These are phyloP conservation scores for Chironomus tepperi DNA, from an alignment of 1,140 invertebrate species.

Conservation along the genomic window DNA sequence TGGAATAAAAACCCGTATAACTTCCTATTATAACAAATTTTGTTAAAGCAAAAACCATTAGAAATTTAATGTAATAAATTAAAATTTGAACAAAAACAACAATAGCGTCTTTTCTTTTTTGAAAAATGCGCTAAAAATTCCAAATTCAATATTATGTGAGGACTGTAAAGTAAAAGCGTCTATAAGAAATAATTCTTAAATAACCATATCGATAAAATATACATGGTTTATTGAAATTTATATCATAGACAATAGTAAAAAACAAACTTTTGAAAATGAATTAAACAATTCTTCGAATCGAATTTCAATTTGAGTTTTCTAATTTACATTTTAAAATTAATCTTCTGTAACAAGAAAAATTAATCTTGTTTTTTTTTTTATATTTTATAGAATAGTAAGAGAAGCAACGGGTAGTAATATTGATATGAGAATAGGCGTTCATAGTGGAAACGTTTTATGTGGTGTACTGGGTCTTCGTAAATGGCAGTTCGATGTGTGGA, in stretches of 20 bases:
- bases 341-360: background rate
- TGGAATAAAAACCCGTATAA: too few relatives aligned
- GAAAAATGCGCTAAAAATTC: too few relatives aligned
- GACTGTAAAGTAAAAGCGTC: too few relatives aligned
- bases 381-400: slow-evolving; percentile 62
- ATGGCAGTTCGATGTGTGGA: slow-evolving; percentile 99
- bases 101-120: too few relatives aligned
- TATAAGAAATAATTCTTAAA: too few relatives aligned
- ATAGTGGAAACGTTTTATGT: slow-evolving; percentile 88
- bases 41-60: background rate
- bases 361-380: slow-evolving; percentile 22
- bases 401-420: slow-evolving; percentile 83
- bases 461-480: slow-evolving; percentile 92
- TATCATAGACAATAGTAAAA: background rate
- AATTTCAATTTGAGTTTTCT: too few relatives aligned
- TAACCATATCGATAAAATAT: too few relatives aligned
- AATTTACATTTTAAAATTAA: background rate
- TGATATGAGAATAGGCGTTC: slow-evolving; percentile 92
- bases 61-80: too few relatives aligned
- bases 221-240: background rate
- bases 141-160: too few relatives aligned
- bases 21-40: slow-evolving; percentile 26
- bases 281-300: too few relatives aligned
- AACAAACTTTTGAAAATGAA: background rate
- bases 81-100: too few relatives aligned